Conservation (phyloP, 2,113 vertebrate genomes). For the Xenopus borealis region DNA sequence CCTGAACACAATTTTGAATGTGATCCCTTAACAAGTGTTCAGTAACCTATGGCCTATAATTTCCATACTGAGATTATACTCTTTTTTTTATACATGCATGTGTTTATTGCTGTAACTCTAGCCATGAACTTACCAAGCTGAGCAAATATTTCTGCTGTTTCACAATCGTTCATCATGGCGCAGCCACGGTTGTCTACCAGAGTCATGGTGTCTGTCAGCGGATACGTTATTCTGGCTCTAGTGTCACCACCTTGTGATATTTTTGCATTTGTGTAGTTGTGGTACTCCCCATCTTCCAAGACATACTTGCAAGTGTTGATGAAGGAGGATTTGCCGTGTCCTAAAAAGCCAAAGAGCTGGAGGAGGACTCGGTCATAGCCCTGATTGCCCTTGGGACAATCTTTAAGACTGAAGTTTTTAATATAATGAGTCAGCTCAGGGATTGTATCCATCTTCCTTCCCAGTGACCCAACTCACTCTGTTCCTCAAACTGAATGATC, state of each 20-base stretch:
- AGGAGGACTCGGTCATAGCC: constrained; percentile 19
- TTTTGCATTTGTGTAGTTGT: neutral
- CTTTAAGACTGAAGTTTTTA: constrained; percentile 13
- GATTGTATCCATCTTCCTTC: too few relatives aligned
- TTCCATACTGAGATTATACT: too few relatives aligned
- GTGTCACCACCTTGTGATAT: neutral
- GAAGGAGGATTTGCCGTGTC: constrained; percentile 25
- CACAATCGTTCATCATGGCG: neutral
- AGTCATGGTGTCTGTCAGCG: neutral
- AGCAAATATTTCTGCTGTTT: neutral
- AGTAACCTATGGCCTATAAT: too few relatives aligned
- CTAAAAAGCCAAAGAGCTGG: constrained; percentile 24
- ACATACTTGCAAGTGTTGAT: constrained; percentile 28
- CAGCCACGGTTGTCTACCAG: neutral
- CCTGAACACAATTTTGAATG: too few relatives aligned
- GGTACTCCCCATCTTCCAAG: neutral
- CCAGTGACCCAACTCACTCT: too few relatives aligned
- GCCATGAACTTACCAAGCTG: constrained; percentile 3
- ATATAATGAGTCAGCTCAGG: neutral
- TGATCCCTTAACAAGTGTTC: too few relatives aligned
- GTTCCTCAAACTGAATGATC: too few relatives aligned
- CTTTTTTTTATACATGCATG: too few relatives aligned
- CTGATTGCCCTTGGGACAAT: constrained; percentile 7
- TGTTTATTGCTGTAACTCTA: too few relatives aligned
- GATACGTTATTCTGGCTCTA: neutral